Conservation (phyloP, 2,888 invertebrate genomes). For the Drosophila anceps region DNA sequence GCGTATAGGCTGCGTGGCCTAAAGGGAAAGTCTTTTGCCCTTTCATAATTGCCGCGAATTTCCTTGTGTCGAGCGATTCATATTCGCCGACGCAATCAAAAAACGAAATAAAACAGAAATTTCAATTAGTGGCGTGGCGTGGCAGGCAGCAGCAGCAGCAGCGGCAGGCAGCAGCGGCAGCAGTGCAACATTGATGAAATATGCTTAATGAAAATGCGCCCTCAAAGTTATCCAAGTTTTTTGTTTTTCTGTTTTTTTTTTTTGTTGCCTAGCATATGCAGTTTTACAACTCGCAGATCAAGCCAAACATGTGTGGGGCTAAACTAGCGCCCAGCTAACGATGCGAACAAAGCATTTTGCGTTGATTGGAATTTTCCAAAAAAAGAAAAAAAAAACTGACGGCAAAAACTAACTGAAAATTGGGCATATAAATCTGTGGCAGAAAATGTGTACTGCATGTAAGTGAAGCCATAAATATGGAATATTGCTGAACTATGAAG, state of each 20-base stretch:
- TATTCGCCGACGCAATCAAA: conserved; percentile 21
- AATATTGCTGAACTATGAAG: not conserved
- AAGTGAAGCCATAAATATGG: not conserved
- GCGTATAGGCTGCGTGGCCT: conserved; percentile 9
- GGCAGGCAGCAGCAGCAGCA: not conserved
- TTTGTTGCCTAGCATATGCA: conserved; percentile 43
- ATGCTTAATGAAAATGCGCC: conserved; percentile 43
- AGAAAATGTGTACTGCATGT: not conserved
- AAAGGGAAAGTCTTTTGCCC: conserved; percentile 13
- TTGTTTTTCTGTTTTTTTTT: not conserved
- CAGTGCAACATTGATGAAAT: conserved; percentile 35
- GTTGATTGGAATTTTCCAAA: conserved; percentile 37
- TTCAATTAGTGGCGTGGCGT: conserved; percentile 56
- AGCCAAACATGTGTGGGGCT: conserved; percentile 33
- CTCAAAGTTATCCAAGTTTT: conserved; percentile 31
- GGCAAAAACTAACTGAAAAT: conserved; percentile 4
- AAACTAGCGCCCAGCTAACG: conserved; percentile 1
- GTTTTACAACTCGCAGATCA: conserved; percentile 38
- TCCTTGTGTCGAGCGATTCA: conserved; percentile 18
- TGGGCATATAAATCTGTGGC: not conserved
- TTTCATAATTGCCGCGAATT: conserved; percentile 13
- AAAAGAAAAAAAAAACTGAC: too few relatives aligned
- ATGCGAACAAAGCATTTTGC: conserved; percentile 33
- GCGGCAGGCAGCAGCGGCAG: not conserved
- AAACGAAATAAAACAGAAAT: conserved; percentile 25